phyloP scores from a whole-genome alignment of 53 echinoderm and acorn worm genomes.

The Paracentrotus lividus region DNA sequence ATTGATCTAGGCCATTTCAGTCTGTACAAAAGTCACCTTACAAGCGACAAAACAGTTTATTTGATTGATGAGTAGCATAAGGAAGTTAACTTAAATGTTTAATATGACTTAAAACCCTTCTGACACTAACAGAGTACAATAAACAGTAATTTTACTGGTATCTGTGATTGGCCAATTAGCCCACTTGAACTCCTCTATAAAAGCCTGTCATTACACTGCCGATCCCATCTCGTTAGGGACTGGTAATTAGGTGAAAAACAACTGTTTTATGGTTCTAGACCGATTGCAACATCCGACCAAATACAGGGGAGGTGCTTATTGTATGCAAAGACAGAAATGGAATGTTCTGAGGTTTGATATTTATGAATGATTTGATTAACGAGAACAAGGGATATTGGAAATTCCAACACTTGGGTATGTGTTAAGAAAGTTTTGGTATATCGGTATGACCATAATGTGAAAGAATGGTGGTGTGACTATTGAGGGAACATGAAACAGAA shows the following conservation, averaged over 20 bases:
- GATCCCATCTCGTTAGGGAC: not conserved
- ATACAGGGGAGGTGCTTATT: not conserved
- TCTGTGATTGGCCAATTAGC: not conserved
- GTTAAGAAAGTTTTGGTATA: not conserved
- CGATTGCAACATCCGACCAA: not conserved
- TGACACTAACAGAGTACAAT: too few relatives aligned
- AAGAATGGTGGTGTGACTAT: not conserved
- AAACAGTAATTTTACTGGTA: not conserved
- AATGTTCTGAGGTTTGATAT: not conserved
- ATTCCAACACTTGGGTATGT: not conserved
- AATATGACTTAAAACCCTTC: too few relatives aligned
- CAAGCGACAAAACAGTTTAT: not conserved
- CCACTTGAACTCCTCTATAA: not conserved
- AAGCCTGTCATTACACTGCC: not conserved
- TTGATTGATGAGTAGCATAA: too few relatives aligned
- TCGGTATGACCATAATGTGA: not conserved
- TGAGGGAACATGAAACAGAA: not conserved
- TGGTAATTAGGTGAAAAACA: slow-evolving; percentile 10
- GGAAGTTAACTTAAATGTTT: too few relatives aligned
- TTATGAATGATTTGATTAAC: not conserved
- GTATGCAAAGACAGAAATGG: not conserved
- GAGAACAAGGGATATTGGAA: not conserved
- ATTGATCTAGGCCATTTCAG: not conserved
- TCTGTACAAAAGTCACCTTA: not conserved
- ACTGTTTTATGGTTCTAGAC: not conserved